Conservation (phyloP, 2,113 vertebrate genomes). For the Labrus mixtus region DNA sequence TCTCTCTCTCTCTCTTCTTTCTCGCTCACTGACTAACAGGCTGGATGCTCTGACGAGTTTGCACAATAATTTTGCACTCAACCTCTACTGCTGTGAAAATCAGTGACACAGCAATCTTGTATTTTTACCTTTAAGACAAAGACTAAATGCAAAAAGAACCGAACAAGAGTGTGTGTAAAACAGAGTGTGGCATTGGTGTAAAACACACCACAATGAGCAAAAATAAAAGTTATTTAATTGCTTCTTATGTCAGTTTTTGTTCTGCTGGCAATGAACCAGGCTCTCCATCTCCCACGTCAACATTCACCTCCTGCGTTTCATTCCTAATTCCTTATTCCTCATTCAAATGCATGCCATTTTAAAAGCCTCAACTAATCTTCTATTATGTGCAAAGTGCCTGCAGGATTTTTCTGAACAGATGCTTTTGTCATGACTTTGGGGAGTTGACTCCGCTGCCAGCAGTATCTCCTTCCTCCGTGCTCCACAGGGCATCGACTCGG, state of each 20-base stretch:
- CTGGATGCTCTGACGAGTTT: no score
- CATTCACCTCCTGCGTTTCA: background rate
- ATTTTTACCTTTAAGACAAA: no score
- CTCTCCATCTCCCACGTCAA: background rate
- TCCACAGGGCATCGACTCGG: slow-evolving; percentile 11
- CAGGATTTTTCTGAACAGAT: slow-evolving; percentile 21
- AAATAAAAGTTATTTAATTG: background rate
- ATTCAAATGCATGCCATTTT: background rate
- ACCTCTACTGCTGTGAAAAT: no score
- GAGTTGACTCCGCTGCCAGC: slow-evolving; percentile 6
- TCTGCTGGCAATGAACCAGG: background rate
- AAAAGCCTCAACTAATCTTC: background rate
- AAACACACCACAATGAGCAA: slow-evolving; percentile 2
- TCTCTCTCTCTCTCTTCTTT: background rate
- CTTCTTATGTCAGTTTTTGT: background rate
- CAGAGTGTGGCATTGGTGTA: no score
- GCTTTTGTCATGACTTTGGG: slow-evolving; percentile 24
- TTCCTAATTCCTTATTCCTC: background rate
- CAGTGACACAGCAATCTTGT: no score
- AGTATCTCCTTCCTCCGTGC: slow-evolving; percentile 15
- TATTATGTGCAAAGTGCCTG: slow-evolving; percentile 12
- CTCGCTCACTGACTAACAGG: no score
- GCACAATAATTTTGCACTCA: no score
- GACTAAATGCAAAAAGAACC: no score
- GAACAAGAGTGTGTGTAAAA: no score